These are phyloP conservation scores for Thermophis baileyi DNA, from an alignment of 2,113 vertebrate species.

Conservation along the genomic window DNA sequence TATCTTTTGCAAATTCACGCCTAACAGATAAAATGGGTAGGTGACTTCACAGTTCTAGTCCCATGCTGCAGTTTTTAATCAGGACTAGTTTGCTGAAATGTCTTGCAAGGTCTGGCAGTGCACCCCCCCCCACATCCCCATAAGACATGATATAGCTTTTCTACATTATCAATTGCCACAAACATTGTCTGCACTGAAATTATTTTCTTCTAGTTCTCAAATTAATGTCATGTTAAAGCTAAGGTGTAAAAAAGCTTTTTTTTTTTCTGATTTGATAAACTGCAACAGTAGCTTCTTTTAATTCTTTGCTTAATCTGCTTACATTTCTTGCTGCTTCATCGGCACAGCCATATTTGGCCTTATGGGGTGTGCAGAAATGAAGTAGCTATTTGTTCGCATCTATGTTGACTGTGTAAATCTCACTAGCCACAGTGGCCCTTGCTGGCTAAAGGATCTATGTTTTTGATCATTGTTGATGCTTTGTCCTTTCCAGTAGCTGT, in stretches of 20 bases:
- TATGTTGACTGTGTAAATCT: not conserved
- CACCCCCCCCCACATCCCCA: not conserved
- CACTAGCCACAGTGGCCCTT: not conserved
- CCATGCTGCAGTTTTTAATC: not conserved
- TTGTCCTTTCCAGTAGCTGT: not conserved
- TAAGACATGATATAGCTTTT: not conserved
- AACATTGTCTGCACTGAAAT: not conserved
- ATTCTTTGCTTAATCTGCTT: not conserved
- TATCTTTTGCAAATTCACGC: not conserved
- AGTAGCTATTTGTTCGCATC: not conserved
- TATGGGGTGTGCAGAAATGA: not conserved
- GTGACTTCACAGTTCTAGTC: not conserved
- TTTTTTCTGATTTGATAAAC: not conserved
- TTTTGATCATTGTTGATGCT: not conserved
- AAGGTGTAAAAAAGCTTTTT: not conserved
- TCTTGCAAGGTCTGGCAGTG: not conserved
- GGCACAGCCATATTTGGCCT: not conserved
- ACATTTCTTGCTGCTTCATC: not conserved
- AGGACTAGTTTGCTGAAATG: not conserved
- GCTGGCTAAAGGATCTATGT: not conserved
- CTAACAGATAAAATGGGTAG: not conserved
- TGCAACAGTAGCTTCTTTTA: not conserved
- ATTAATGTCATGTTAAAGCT: not conserved
- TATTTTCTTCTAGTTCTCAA: not conserved
- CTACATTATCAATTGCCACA: not conserved